A percentile compares a stretch with the other conserved stretches of the same genome.
Evolutionary conservation across 2,113 vertebrate species (phyloP).

Genomic region (Cnemophilus loriae): DNA sequence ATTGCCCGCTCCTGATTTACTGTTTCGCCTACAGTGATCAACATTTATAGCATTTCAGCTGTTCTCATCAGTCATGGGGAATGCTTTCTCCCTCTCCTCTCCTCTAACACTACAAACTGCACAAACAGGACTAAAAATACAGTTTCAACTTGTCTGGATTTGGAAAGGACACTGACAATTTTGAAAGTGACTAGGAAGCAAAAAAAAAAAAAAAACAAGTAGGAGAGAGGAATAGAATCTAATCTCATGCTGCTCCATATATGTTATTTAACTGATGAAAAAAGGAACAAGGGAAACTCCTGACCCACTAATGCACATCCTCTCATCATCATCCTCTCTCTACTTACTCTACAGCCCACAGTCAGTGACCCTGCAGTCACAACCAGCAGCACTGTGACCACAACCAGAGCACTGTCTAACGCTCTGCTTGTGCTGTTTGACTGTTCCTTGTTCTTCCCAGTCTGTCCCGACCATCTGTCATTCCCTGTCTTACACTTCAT

Average conservation of each 20-base stretch:
- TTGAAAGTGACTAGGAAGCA: background rate
- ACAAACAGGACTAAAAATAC: background rate
- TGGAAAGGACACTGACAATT: background rate
- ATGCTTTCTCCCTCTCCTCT: background rate
- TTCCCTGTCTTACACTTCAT: background rate
- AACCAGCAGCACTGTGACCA: background rate
- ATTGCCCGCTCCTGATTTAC: background rate
- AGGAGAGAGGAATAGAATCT: background rate
- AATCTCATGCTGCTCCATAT: background rate
- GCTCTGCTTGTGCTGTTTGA: background rate
- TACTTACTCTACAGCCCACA: background rate
- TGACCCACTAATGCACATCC: background rate
- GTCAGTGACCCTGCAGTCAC: background rate
- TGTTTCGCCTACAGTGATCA: background rate
- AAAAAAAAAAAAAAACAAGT: background rate
- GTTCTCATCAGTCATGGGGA: background rate
- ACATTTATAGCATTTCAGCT: slow-evolving; percentile 18
- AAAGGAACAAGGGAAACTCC: background rate
- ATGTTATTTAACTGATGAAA: background rate
- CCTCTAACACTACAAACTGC: background rate
- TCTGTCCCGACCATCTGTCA: slow-evolving; percentile 27
- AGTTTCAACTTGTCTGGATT: background rate
- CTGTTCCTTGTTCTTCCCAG: background rate
- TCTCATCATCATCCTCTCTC: background rate
- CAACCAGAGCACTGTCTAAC: background rate